These are phyloP conservation scores for Cephalopachus bancanus DNA, from an alignment of 2,797 vertebrate species.

Conservation along the genomic window DNA sequence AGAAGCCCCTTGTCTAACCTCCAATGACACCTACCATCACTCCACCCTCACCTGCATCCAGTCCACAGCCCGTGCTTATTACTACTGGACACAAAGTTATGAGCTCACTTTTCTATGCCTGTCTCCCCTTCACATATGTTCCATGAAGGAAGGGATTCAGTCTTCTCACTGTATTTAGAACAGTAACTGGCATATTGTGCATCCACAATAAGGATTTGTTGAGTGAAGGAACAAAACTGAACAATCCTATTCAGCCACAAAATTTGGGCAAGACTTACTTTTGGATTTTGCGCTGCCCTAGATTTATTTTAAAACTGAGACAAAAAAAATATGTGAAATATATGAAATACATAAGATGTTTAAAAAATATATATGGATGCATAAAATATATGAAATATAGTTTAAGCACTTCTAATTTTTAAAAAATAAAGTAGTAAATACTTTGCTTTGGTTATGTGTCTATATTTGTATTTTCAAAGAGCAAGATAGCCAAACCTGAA, in stretches of 20 bases:
- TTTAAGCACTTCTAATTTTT: not conserved
- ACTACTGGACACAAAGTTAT: fast-evolving
- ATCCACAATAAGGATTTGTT: not conserved
- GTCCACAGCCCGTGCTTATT: not conserved
- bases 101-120: not conserved
- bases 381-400: not conserved
- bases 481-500: not conserved
- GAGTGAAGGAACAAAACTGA: not conserved
- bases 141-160: not conserved
- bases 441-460: not conserved
- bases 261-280: not conserved
- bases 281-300: not conserved
- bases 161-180: not conserved
- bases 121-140: fast-evolving
- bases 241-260: not conserved
- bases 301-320: conserved; percentile 38
- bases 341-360: not conserved
- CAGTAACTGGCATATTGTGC: not conserved
- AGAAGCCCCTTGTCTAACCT: not conserved
- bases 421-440: not conserved
- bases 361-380: too few relatives aligned
- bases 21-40: fast-evolving
- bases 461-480: not conserved
- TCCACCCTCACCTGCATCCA: fast-evolving
- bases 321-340: not conserved